Evolutionary conservation across 2,113 vertebrate species (phyloP), one percentile per base, ranked within the genome.

Genomic region (Ochotona princeps): DNA sequence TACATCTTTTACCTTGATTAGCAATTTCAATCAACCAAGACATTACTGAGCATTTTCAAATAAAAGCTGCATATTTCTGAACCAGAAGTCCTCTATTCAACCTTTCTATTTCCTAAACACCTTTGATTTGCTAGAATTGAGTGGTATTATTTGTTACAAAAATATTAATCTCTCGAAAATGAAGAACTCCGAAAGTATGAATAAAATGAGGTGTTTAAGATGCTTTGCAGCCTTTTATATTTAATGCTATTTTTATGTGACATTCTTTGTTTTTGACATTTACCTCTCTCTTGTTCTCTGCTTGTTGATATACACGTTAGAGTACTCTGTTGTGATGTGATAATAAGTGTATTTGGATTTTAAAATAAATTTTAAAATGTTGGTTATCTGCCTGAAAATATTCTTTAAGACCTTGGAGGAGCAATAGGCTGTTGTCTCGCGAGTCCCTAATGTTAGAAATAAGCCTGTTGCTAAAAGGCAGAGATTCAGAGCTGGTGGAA

Each of bases 1-100:
- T 85, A 95, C 93, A 95, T 96, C 87, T 97, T 96, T 95, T 92
- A 92, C 92, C 89, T 96, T 97, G 95, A 96, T 97, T 96, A 97
- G 92, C 93, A 96, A 94, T 96, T 97, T 97, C 94, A 97, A 96
- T 97, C 97, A 97, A 93, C 89, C 84, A 73, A 95, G 89, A 95
- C 73, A 90, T 95, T 78, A 91, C 92, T 76, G 78, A 96, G 49
- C n/a, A 94, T 96, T 95, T 96, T 95, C 67, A 88, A 94, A 92
- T 94, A 84, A 96, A 96, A 96, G 89, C 89, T 96, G 60, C 73
- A 57, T 82, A 87, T 95, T 95, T 97, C 72, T 91, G 44, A 87
- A 89, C 67, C 35, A 70, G 38, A 92, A 94, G 92, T 85, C 96
- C 84, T 97, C 90, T 95, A 83, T 95, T 95, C 72, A 92, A 97